Evolutionary conservation across 2,113 vertebrate genomes (phyloP).

Genomic region (Notothenia rossii): DNA sequence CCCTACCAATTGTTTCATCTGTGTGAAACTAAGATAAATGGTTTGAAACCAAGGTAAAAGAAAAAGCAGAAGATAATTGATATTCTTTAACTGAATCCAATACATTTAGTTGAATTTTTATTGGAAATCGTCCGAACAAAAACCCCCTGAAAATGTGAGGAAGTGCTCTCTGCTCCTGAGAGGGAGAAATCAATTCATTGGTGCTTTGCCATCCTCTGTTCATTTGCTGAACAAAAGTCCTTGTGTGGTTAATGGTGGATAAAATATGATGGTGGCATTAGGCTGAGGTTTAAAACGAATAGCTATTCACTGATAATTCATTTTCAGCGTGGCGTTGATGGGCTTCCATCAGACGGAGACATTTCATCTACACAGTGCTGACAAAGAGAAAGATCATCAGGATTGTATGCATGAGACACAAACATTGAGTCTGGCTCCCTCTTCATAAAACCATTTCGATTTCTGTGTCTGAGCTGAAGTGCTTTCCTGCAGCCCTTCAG

Average conservation of each 20-base stretch:
- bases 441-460: background rate
- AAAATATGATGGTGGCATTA: background rate
- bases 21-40: background rate
- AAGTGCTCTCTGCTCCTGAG: background rate
- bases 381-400: background rate
- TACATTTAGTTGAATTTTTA: background rate
- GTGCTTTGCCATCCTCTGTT: background rate
- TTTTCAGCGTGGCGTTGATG: background rate
- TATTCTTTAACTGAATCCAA: background rate
- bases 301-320: background rate
- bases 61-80: background rate
- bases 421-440: background rate
- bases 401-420: background rate
- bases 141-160: background rate
- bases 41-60: background rate
- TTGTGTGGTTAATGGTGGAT: conserved; percentile 7
- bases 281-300: conserved; percentile 4
- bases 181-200: conserved; percentile 3
- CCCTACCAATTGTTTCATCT: background rate
- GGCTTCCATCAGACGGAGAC: background rate
- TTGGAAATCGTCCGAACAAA: background rate
- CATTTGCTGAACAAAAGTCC: background rate
- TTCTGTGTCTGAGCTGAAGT: no score
- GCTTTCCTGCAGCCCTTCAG: background rate
- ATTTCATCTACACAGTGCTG: conserved; percentile 1